These are phyloP conservation scores for Aptenodytes forsteri DNA, from an alignment of 2,113 vertebrate genomes.

Conservation along the genomic window DNA sequence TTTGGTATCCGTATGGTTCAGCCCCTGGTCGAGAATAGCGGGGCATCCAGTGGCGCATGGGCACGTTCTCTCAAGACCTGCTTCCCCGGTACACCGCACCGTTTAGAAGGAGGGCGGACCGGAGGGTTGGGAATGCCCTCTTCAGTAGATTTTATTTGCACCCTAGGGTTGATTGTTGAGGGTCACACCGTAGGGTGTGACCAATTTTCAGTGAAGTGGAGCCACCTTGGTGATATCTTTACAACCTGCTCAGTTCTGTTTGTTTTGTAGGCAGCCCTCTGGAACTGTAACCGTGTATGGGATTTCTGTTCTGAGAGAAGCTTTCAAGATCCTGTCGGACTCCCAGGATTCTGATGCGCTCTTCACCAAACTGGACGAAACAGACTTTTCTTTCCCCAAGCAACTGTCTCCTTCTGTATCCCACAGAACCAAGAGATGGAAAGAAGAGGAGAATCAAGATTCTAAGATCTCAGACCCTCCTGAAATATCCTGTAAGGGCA, in stretches of 20 bases:
- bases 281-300: conserved; percentile 50
- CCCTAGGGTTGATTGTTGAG: background rate
- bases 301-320: conserved; percentile 75
- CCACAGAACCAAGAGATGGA: conserved; percentile 67
- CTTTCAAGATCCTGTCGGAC: conserved; percentile 75
- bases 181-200: background rate
- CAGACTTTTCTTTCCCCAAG: conserved; percentile 72
- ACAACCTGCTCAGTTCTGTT: background rate
- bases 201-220: background rate
- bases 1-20: accelerated
- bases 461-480: conserved; percentile 9
- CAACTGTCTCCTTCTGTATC: conserved; percentile 66
- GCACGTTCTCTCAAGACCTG: accelerated
- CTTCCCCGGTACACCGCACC: accelerated
- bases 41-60: background rate
- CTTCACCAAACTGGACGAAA: conserved; percentile 80
- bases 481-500: background rate
- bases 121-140: background rate
- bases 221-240: background rate
- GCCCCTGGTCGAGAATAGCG: background rate
- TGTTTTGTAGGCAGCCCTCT: conserved; percentile 60
- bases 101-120: accelerated
- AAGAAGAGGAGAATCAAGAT: background rate
- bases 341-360: conserved; percentile 41
- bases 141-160: accelerated